phyloP scores from a whole-genome alignment of 2,888 invertebrate genomes.

The Odontothrips loti region DNA sequence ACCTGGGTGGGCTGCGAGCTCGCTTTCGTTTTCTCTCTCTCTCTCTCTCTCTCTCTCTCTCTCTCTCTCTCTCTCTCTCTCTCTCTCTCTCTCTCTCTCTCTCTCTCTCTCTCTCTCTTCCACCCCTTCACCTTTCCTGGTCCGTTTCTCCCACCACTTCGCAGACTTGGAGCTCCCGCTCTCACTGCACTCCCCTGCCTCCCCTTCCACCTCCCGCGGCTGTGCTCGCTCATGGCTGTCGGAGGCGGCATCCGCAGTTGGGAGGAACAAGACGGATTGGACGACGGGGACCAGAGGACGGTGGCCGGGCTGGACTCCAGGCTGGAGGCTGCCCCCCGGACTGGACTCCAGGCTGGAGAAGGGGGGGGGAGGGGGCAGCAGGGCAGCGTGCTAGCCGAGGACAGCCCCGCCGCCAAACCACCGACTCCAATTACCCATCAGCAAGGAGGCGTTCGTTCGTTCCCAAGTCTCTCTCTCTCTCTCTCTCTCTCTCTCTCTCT shows the following conservation, averaged over 20 bases:
- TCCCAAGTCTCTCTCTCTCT: too few relatives aligned
- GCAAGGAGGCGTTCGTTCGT: too few relatives aligned
- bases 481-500: too few relatives aligned
- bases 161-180: neutral
- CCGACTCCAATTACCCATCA: too few relatives aligned
- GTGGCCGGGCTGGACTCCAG: neutral
- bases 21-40: neutral
- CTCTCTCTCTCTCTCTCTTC: neutral
- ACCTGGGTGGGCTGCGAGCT: too few relatives aligned
- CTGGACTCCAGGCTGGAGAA: too few relatives aligned
- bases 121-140: neutral
- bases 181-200: neutral
- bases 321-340: too few relatives aligned
- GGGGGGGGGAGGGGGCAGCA: too few relatives aligned
- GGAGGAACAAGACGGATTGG: neutral
- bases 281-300: neutral
- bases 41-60: neutral
- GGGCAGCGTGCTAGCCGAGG: too few relatives aligned
- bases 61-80: neutral
- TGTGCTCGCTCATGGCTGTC: slow-evolving; percentile 4
- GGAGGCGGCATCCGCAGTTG: neutral
- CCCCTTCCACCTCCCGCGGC: neutral
- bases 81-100: neutral
- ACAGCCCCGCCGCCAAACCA: too few relatives aligned
- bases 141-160: neutral